A percentile compares a stretch with the other conserved stretches of the same genome.
These are phyloP conservation scores for Meda fulgida DNA, from an alignment of 2,797 vertebrate species.

Conservation along the genomic window DNA sequence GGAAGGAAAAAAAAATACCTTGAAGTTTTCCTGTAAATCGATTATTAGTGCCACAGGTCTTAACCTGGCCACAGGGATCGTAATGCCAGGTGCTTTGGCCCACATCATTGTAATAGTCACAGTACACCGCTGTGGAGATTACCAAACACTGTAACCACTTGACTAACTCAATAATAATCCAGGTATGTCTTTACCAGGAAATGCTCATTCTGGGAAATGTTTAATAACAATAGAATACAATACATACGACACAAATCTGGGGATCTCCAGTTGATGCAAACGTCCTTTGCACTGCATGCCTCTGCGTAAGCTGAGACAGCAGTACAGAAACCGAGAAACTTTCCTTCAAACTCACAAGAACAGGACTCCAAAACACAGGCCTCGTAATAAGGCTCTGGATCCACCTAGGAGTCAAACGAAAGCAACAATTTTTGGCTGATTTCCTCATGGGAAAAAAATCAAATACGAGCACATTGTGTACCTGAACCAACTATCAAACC, in stretches of 20 bases:
- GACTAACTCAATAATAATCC: constrained; percentile 12
- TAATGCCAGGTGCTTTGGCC: constrained; percentile 84
- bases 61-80: constrained; percentile 78
- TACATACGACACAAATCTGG: constrained; percentile 86
- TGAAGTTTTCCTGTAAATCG: constrained; percentile 77
- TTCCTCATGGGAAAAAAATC: not conserved
- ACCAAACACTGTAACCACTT: constrained; percentile 29
- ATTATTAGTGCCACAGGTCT: constrained; percentile 75
- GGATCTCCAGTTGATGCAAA: constrained; percentile 84
- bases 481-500: not conserved
- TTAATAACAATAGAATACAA: not conserved
- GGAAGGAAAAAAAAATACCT: constrained; percentile 71
- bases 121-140: constrained; percentile 79
- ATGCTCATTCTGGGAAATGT: not conserved
- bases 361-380: constrained; percentile 85
- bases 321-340: constrained; percentile 86
- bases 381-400: constrained; percentile 79
- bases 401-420: constrained; percentile 73
- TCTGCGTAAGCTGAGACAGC: constrained; percentile 84
- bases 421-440: not conserved
- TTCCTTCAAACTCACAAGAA: constrained; percentile 85
- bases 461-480: not conserved
- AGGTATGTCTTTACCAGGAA: constrained; percentile 22
- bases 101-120: constrained; percentile 84
- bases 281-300: constrained; percentile 76